Evolutionary conservation across 2,888 invertebrate species (phyloP), one percentile per base, ranked within the genome.

Genomic region (Ichneumoninae sp.): DNA sequence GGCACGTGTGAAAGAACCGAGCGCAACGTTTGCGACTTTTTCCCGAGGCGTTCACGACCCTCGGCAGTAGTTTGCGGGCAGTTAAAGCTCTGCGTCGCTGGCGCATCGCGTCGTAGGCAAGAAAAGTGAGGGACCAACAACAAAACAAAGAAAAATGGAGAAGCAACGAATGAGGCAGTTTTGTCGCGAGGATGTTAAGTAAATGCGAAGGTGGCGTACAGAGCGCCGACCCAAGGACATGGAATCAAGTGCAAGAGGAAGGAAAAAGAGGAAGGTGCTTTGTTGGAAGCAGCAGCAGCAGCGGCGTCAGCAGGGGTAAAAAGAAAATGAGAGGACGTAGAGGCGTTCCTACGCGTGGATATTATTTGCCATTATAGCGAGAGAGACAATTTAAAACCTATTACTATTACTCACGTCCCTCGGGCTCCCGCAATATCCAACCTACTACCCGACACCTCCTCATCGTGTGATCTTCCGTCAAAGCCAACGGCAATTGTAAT

Each of bases 321-420:
- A 83, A 83, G 83, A 81, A 85, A 83, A 87, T 81, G 75, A 86
- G 84, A 72, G 71, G 74, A 83, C 76, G 68, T 57, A 54, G 78
- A 80, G 71, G 60, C 57, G 80, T 68, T 77, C 83, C 66, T 74
- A 50, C 74, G 77, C 86, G 85, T 87, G 85, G 90, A 90, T 91
- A 91, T 92, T 92, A 92, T 92, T 92, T 90, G 90, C 92, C 90
- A 91, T 91, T 91, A 92, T 91, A 91, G 90, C 90, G 90, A 90
- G 90, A 90, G 84, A 85, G 91, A 93, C 92, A 92, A 93, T 93
- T 92, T 93, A 92, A 92, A 93, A 92, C 91, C 92, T 93, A 93
- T 93, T 92, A 93, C 91, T 91, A 91, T 91, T 91, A 91, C 91
- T 92, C 91, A 89, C 80, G 76, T 84, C 71, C 72, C 81, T 44